Evolutionary conservation across 2,797 vertebrate species (phyloP).

Genomic region (Ateles fusciceps): DNA sequence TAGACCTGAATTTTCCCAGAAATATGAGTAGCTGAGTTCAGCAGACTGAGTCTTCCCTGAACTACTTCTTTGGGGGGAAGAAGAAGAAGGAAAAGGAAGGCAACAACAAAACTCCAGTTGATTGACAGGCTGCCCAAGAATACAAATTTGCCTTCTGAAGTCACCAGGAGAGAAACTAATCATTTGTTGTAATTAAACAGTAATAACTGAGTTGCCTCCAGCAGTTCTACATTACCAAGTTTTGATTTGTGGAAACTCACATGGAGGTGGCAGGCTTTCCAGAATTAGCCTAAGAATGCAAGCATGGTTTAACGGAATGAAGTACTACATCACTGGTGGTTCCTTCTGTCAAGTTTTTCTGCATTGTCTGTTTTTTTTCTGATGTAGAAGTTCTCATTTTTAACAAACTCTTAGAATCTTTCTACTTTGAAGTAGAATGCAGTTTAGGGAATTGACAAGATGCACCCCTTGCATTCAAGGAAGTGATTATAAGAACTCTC

Average conservation of each 20-base stretch:
- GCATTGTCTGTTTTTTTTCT: background rate
- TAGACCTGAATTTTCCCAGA: background rate
- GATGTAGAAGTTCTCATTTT: background rate
- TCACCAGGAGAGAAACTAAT: constrained; percentile 40
- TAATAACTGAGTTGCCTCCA: background rate
- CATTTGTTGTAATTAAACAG: constrained; percentile 33
- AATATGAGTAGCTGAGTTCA: constrained; percentile 42
- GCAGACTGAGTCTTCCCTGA: background rate
- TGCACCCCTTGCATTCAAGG: background rate
- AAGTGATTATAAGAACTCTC: background rate
- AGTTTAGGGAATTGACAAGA: background rate
- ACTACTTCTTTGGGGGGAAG: background rate
- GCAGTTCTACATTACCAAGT: background rate
- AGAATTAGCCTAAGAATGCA: background rate
- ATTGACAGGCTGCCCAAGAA: background rate
- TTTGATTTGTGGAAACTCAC: constrained; percentile 43
- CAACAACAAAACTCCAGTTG: background rate
- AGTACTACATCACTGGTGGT: background rate
- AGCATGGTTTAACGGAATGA: background rate
- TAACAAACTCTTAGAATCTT: background rate
- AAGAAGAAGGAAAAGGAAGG: background rate
- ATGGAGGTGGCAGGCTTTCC: background rate
- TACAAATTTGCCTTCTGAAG: constrained; percentile 19
- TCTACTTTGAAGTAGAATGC: background rate
- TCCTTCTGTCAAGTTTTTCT: background rate